These are phyloP conservation scores for Manis pentadactyla DNA, from an alignment of 2,797 vertebrate genomes.

Conservation along the genomic window DNA sequence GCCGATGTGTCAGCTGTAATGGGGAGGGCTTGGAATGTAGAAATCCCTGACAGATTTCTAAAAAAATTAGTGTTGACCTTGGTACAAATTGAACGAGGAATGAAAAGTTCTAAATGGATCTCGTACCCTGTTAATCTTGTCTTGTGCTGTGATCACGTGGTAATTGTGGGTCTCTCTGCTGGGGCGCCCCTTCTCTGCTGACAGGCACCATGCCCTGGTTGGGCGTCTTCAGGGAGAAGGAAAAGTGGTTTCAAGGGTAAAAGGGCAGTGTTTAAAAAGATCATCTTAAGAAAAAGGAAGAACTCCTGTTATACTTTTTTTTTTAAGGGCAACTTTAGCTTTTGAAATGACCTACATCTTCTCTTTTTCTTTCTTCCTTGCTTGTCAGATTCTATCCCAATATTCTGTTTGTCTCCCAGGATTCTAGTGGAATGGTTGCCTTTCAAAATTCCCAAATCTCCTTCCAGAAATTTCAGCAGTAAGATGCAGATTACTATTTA, in stretches of 20 bases:
- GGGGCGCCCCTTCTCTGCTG: constrained; percentile 1
- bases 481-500: constrained; percentile 26
- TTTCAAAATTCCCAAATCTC: constrained; percentile 19
- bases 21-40: background rate
- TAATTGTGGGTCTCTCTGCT: background rate
- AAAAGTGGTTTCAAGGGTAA: background rate
- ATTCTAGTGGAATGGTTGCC: background rate
- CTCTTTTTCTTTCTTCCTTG: constrained; percentile 56
- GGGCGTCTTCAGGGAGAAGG: background rate
- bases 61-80: constrained; percentile 11
- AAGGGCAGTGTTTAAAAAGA: constrained; percentile 27
- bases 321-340: constrained; percentile 32
- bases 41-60: background rate
- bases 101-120: constrained; percentile 5
- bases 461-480: constrained; percentile 36
- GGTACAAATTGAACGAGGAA: background rate
- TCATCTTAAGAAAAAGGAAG: constrained; percentile 53
- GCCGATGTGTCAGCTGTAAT: background rate
- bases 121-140: constrained; percentile 26
- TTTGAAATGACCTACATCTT: constrained; percentile 45
- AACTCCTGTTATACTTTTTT: background rate
- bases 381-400: background rate
- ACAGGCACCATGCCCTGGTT: background rate
- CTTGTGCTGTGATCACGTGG: background rate
- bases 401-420: background rate